phyloP scores from a whole-genome alignment of 2,888 invertebrate genomes.

The Harpalus rufipes region DNA sequence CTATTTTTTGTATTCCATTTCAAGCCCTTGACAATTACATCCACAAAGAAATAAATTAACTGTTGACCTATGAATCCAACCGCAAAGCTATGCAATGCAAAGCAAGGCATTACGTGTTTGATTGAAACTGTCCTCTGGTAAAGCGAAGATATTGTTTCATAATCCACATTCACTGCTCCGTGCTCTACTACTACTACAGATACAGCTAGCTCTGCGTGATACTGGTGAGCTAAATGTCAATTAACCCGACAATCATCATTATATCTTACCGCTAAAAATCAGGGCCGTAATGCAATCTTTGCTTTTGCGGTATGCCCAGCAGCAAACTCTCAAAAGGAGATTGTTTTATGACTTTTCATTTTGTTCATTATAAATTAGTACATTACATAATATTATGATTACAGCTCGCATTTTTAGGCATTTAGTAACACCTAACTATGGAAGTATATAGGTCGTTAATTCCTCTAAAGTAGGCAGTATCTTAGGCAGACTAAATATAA shows the following conservation, averaged over 20 bases:
- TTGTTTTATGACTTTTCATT: not conserved
- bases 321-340: conserved; percentile 3
- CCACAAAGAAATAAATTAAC: conserved; percentile 45
- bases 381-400: not conserved
- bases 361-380: not conserved
- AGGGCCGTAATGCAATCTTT: conserved; percentile 36
- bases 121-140: conserved; percentile 45
- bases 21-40: conserved; percentile 34
- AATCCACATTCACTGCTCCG: conserved; percentile 52
- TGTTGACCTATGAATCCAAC: conserved; percentile 40
- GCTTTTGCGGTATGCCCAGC: conserved; percentile 10
- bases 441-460: no score
- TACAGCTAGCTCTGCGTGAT: conserved; percentile 36
- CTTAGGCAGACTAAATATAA: no score
- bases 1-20: not conserved
- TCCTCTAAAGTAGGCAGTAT: no score
- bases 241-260: conserved; percentile 64
- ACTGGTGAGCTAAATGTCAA: conserved; percentile 59
- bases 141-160: conserved; percentile 47
- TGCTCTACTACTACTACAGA: not conserved
- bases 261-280: conserved; percentile 44
- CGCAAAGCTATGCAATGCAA: not conserved
- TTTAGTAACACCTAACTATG: not conserved
- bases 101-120: conserved; percentile 2
- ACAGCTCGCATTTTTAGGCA: not conserved